These are phyloP conservation scores for Hyles lineata DNA, from an alignment of 2,888 invertebrate genomes.

Conservation along the genomic window DNA sequence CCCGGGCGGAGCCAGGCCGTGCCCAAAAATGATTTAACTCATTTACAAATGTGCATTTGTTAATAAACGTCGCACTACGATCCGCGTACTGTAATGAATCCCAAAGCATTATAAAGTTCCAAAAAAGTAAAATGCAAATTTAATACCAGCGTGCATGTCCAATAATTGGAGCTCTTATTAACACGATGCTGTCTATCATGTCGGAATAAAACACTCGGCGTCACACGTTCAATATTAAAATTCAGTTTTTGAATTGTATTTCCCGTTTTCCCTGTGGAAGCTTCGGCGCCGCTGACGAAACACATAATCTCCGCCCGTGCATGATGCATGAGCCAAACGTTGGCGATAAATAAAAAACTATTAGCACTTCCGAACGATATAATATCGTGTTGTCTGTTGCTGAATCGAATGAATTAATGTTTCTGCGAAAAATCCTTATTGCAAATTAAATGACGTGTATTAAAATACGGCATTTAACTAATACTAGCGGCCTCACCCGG, in stretches of 20 bases:
- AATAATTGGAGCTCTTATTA: background rate
- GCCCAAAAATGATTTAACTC: too few relatives aligned
- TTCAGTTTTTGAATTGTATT: slow-evolving; percentile 10
- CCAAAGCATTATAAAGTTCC: too few relatives aligned
- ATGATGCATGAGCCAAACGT: background rate
- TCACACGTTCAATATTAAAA: background rate
- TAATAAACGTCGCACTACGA: too few relatives aligned
- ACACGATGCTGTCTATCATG: background rate
- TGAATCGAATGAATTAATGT: background rate
- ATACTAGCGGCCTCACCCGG: too few relatives aligned
- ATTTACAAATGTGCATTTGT: too few relatives aligned
- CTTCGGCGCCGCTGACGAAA: slow-evolving; percentile 4
- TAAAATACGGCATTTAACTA: background rate
- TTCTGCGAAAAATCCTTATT: background rate
- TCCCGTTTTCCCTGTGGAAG: background rate
- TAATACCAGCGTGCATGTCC: too few relatives aligned
- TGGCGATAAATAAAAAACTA: background rate
- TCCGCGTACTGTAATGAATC: too few relatives aligned
- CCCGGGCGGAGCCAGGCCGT: too few relatives aligned
- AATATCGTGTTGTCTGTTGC: background rate
- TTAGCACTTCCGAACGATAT: background rate
- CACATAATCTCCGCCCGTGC: slow-evolving; percentile 16
- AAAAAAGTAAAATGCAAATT: too few relatives aligned
- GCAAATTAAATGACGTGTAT: background rate
- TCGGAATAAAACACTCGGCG: background rate